Evolutionary conservation across 2,797 vertebrate genomes (phyloP).

Genomic region (Scolopax bukidnonensis): DNA sequence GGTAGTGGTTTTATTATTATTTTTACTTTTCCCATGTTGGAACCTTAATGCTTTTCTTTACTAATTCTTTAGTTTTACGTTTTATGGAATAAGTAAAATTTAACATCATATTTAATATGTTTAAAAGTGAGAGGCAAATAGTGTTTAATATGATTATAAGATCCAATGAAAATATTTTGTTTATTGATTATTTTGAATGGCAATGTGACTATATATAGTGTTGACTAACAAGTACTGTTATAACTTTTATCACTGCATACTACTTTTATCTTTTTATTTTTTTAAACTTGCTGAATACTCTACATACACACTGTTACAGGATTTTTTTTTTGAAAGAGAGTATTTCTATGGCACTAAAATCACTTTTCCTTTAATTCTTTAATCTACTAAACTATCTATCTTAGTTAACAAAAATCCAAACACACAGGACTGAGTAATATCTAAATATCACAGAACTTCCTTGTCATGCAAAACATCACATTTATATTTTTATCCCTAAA

Average conservation of each 20-base stretch:
- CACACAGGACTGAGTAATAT: background rate
- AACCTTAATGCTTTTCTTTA: background rate
- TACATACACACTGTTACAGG: background rate
- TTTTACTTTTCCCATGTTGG: background rate
- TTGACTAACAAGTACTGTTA: background rate
- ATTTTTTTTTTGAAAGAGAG: background rate
- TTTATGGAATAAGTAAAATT: constrained; percentile 4
- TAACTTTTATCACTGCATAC: background rate
- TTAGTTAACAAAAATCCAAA: background rate
- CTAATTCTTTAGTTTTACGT: background rate
- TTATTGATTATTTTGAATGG: background rate
- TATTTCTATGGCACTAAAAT: background rate
- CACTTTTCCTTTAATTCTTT: background rate
- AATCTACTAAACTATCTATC: background rate
- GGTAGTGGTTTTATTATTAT: background rate
- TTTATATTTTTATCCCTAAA: background rate
- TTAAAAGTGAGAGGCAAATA: background rate
- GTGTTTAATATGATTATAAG: background rate
- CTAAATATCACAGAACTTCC: background rate
- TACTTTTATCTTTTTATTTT: background rate
- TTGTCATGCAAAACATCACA: background rate
- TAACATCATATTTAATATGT: background rate
- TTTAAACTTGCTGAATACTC: background rate
- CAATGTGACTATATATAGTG: background rate
- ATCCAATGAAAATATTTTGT: background rate